A percentile compares a stretch with the other conserved stretches of the same genome.
Evolutionary conservation across 2,797 vertebrate species (phyloP).

Genomic region (Dermochelys coriacea): DNA sequence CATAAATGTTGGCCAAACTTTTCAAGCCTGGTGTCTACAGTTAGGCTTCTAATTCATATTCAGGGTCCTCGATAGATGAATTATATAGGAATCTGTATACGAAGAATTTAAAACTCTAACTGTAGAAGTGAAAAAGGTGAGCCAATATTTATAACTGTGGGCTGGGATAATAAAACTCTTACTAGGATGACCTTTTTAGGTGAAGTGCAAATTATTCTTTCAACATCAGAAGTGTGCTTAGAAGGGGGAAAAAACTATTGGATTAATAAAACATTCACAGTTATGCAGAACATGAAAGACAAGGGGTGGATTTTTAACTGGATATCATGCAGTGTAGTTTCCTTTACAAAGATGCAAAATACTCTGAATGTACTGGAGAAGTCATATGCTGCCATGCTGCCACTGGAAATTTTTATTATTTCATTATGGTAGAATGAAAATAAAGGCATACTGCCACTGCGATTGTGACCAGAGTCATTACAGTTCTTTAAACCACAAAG

Average conservation of each 20-base stretch:
- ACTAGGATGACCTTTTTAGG: neutral
- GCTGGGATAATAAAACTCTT: neutral
- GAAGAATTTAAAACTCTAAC: neutral
- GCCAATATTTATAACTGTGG: neutral
- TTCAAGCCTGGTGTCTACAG: neutral
- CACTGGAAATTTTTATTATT: slow-evolving; percentile 8
- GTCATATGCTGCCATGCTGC: neutral
- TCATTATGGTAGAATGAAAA: slow-evolving; percentile 1
- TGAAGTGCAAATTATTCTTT: neutral
- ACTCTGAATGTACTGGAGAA: neutral
- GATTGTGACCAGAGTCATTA: neutral
- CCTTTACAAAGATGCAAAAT: neutral
- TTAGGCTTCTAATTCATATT: neutral
- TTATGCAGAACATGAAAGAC: neutral
- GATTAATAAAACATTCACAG: slow-evolving; percentile 26
- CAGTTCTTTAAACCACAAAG: slow-evolving; percentile 4
- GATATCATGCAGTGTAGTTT: neutral
- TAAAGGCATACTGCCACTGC: neutral
- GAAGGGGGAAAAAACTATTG: neutral
- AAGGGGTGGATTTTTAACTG: neutral
- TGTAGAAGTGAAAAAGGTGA: neutral
- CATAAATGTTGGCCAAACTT: neutral
- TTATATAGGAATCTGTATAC: neutral
- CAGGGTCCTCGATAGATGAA: neutral
- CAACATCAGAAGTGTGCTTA: neutral